These are phyloP conservation scores for Turnix velox DNA, from an alignment of 2,113 vertebrate genomes.

Conservation along the genomic window DNA sequence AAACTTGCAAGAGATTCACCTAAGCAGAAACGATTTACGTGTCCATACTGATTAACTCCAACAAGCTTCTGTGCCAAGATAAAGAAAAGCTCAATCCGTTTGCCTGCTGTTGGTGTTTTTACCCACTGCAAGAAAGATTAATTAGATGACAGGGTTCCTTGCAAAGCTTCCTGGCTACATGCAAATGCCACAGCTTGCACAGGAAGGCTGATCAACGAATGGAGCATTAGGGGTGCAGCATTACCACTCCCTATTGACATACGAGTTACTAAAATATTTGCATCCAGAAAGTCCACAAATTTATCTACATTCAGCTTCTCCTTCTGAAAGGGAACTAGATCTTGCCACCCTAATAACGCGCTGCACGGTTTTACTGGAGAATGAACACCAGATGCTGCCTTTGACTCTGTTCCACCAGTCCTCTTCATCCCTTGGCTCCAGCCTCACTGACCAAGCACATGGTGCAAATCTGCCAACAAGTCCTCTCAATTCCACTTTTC, in stretches of 20 bases:
- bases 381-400: neutral
- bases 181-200: neutral
- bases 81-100: neutral
- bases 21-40: constrained; percentile 48
- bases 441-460: neutral
- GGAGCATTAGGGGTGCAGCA: neutral
- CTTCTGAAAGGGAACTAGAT: neutral
- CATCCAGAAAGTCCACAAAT: neutral
- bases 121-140: neutral
- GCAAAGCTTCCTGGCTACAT: neutral
- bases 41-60: constrained; percentile 20
- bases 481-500: neutral
- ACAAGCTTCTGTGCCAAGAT: neutral
- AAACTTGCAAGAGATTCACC: constrained; percentile 47
- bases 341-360: neutral
- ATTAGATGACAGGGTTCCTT: neutral
- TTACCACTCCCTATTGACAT: neutral
- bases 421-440: neutral
- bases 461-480: neutral
- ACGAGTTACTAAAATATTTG: neutral
- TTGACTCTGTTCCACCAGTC: neutral
- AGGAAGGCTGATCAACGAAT: neutral
- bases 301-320: neutral
- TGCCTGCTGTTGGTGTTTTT: neutral
- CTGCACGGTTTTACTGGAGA: neutral